Conservation (phyloP, 2,113 vertebrate species). For the Heterochromis multidens region DNA sequence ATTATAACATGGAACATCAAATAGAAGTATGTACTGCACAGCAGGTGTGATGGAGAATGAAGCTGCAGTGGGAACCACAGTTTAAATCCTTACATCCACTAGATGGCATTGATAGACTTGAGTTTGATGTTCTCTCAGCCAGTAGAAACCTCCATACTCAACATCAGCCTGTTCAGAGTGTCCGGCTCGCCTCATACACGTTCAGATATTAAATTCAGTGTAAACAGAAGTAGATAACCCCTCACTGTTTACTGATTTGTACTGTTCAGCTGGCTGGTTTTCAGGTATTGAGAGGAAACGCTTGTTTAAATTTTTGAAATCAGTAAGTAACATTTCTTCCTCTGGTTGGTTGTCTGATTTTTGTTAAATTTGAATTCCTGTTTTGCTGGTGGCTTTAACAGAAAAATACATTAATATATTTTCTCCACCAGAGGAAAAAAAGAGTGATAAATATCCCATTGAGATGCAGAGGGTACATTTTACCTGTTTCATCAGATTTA, state of each 20-base stretch:
- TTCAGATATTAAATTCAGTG: background rate
- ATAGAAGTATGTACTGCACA: background rate
- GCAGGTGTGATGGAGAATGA: background rate
- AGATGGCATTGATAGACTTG: slow-evolving; percentile 65
- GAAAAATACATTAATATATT: background rate
- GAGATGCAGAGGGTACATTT: background rate
- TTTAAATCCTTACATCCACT: slow-evolving; percentile 40
- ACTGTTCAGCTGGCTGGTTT: background rate
- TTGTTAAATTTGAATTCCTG: background rate
- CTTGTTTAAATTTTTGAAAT: background rate
- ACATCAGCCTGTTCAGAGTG: background rate
- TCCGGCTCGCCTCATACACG: background rate
- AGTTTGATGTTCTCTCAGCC: background rate
- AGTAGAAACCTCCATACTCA: background rate
- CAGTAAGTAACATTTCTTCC: background rate
- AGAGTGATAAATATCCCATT: background rate
- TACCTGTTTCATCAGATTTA: background rate
- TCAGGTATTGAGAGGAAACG: background rate
- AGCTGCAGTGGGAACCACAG: background rate
- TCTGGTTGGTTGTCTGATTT: background rate
- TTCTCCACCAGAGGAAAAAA: background rate
- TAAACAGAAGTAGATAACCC: background rate
- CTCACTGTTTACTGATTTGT: background rate
- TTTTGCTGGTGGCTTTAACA: background rate
- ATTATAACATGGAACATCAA: background rate